These are phyloP conservation scores for Thumatha senex DNA, from an alignment of 2,888 invertebrate genomes.

Conservation along the genomic window DNA sequence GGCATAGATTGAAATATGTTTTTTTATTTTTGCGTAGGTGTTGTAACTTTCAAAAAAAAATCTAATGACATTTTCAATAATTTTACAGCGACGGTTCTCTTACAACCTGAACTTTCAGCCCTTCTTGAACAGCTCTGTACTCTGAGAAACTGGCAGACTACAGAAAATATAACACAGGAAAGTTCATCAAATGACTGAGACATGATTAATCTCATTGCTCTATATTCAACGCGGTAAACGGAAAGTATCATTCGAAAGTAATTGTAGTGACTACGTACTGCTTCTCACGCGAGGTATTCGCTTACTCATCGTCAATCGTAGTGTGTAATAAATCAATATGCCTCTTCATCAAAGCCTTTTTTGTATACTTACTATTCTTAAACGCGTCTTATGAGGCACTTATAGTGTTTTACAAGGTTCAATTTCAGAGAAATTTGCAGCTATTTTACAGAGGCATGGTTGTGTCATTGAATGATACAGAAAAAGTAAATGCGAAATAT, in stretches of 20 bases:
- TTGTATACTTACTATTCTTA: background rate
- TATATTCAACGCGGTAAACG: conserved; percentile 7
- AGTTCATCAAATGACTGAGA: conserved; percentile 1
- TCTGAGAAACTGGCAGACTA: no score
- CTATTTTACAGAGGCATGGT: background rate
- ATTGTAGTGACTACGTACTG: conserved; percentile 11
- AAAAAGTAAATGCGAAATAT: no score
- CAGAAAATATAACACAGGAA: conserved; percentile 3
- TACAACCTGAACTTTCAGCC: no score
- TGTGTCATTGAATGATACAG: background rate
- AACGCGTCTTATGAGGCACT: background rate
- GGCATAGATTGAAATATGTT: background rate
- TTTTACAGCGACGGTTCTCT: no score
- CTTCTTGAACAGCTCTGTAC: no score
- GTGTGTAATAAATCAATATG: conserved; percentile 4
- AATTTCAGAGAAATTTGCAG: background rate
- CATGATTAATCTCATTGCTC: conserved; percentile 11
- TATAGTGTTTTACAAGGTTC: background rate
- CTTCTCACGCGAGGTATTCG: conserved; percentile 12
- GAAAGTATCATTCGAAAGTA: conserved; percentile 16
- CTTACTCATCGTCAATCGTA: conserved; percentile 7
- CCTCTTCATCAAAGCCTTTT: background rate
- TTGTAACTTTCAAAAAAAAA: no score
- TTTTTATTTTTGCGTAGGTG: no score
- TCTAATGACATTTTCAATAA: no score